Conservation (phyloP, 2,888 invertebrate genomes). For the Cacoxenus indagator region DNA sequence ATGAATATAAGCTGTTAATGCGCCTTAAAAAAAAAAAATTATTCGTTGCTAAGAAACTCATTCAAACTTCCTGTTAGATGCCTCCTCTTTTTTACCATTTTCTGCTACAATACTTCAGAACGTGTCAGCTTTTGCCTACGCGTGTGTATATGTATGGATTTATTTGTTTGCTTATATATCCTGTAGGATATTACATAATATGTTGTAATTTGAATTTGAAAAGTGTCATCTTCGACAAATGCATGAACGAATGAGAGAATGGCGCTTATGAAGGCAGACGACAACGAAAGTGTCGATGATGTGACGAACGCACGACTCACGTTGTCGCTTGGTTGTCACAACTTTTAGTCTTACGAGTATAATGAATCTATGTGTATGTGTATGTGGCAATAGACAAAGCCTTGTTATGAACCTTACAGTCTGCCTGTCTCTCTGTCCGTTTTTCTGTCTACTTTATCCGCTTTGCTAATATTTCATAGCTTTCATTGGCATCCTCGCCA, state of each 20-base stretch:
- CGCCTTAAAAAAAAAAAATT: neutral
- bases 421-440: neutral
- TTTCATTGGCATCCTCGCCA: neutral
- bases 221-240: slow-evolving; percentile 40
- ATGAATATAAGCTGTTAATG: neutral
- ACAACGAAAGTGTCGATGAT: neutral
- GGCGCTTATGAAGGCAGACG: slow-evolving; percentile 50
- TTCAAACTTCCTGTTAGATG: neutral
- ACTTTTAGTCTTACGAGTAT: neutral
- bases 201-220: slow-evolving; percentile 65
- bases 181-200: slow-evolving; percentile 61
- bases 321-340: neutral
- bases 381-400: neutral
- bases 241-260: slow-evolving; percentile 13
- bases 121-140: slow-evolving; percentile 12
- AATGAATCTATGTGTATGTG: neutral
- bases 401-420: neutral
- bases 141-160: slow-evolving; percentile 34
- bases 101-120: neutral
- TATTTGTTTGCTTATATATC: slow-evolving; percentile 39
- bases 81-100: neutral
- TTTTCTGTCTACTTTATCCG: slow-evolving; percentile 1
- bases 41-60: neutral
- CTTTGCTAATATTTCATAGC: slow-evolving; percentile 1
- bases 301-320: neutral